Evolutionary conservation across 1,140 invertebrate species (phyloP), one percentile per base, ranked within the genome.

Genomic region (Calliopsis andreniformis): DNA sequence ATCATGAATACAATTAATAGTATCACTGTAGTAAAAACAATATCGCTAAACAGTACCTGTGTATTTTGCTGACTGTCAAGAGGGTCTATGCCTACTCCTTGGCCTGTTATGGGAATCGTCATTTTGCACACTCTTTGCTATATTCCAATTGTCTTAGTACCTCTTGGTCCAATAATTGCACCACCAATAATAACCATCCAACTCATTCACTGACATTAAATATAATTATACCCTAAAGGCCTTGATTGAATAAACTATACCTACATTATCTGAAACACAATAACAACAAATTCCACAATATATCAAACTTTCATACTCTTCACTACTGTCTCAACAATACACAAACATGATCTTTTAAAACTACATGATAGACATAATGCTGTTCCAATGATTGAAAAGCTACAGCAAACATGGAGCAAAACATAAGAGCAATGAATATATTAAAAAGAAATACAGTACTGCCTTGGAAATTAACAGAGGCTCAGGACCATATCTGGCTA

Each of bases 21-120:
- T 4, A 18, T 16, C 4, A 47, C 16, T 47, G 25, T 6, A 30
- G 7, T 16, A 14, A 14, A 32, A 55, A 16, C 42, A 20, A 49
- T 16, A 35, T 58, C 18, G 35, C 6, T 23, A 3, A 5, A 61
- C 45, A 28, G 49, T 72, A 94, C 93, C 90, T 94, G 93, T 83
- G 91, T 90, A 73, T 90, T 93, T 87, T 94, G 93, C 76, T 93
- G 93, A 86, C 90, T 92, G 85, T 94, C 93, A 80, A 93, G 92
- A 84, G 92, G 93, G 87, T 93, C 93, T 77, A 93, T 92, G 76
- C 92, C 91, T 77, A 94, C 91, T 87, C 93, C 93, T 90, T 94
- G 93, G 87, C 94, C 94, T 90, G 93, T 93, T 47, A 94, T 94
- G 90, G 93, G 93, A 88, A 94, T 94, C 86, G 94, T 94, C 94